Evolutionary conservation across 2,888 invertebrate species (phyloP).

Genomic region (Gymnosoma rotundatum): DNA sequence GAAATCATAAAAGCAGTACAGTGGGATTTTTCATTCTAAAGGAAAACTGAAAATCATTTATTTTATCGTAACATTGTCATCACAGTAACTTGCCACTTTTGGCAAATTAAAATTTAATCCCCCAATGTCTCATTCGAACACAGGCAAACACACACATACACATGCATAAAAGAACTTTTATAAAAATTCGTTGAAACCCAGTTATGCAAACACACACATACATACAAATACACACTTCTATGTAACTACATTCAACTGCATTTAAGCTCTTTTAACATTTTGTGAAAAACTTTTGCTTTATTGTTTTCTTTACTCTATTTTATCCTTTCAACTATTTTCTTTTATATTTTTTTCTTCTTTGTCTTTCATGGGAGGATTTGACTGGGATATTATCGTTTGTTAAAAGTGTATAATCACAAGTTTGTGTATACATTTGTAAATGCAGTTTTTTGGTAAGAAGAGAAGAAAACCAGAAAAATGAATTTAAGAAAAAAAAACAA

Average conservation of each 20-base stretch:
- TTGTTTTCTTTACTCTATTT: slow-evolving; percentile 56
- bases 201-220: slow-evolving; percentile 21
- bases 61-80: slow-evolving; percentile 70
- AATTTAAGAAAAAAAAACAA: slow-evolving; percentile 59
- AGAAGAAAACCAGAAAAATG: slow-evolving; percentile 8
- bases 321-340: slow-evolving; percentile 32
- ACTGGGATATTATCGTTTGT: slow-evolving; percentile 33
- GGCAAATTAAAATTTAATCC: slow-evolving; percentile 73
- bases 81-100: slow-evolving; percentile 70
- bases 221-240: neutral
- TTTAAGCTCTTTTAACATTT: slow-evolving; percentile 57
- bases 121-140: slow-evolving; percentile 67
- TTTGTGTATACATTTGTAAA: neutral
- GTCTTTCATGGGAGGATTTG: slow-evolving; percentile 21
- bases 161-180: neutral
- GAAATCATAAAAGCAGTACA: slow-evolving; percentile 32
- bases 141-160: slow-evolving; percentile 8
- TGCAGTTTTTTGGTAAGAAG: slow-evolving; percentile 16
- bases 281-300: slow-evolving; percentile 52
- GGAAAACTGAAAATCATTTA: slow-evolving; percentile 61
- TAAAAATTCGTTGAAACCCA: slow-evolving; percentile 53
- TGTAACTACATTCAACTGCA: slow-evolving; percentile 35
- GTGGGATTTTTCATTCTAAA: slow-evolving; percentile 6
- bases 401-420: neutral
- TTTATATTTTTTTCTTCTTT: slow-evolving; percentile 23